Conservation (phyloP, 2,888 invertebrate genomes). For the Pollenia angustigena region DNA sequence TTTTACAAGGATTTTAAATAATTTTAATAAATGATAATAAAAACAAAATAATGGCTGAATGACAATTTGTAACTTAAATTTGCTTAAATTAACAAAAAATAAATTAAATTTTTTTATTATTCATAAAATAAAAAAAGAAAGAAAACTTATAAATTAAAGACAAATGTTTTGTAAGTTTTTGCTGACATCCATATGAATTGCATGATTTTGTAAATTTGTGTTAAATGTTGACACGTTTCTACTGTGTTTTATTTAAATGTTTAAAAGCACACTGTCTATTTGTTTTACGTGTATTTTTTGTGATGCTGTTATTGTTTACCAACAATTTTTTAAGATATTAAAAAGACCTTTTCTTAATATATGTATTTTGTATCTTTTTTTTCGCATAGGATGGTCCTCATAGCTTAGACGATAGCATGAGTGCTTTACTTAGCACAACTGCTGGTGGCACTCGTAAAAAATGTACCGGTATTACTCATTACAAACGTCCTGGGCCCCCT, state of each 20-base stretch:
- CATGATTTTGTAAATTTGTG: background rate
- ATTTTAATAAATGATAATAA: slow-evolving; percentile 52
- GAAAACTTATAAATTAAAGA: background rate
- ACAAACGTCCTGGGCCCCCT: slow-evolving; percentile 94
- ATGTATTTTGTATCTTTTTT: slow-evolving; percentile 17
- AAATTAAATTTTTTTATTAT: slow-evolving; percentile 4
- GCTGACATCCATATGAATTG: background rate
- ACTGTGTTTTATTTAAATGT: background rate
- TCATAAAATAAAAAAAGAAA: slow-evolving; percentile 6
- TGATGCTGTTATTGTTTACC: slow-evolving; percentile 32
- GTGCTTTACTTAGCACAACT: slow-evolving; percentile 83
- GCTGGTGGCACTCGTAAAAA: slow-evolving; percentile 83
- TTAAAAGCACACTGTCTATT: slow-evolving; percentile 13
- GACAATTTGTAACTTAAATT: slow-evolving; percentile 35
- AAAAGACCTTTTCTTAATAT: background rate
- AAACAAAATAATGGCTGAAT: background rate
- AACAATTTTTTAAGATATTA: slow-evolving; percentile 17
- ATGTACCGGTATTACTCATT: slow-evolving; percentile 88
- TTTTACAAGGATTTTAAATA: slow-evolving; percentile 64
- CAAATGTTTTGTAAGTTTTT: background rate
- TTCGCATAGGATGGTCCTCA: slow-evolving; percentile 78
- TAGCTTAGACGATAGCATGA: slow-evolving; percentile 82
- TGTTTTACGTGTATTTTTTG: slow-evolving; percentile 9
- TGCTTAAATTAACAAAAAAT: background rate
- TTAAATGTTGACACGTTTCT: background rate